These are phyloP conservation scores for Ceramica pisi DNA, from an alignment of 2,888 invertebrate genomes.

Conservation along the genomic window DNA sequence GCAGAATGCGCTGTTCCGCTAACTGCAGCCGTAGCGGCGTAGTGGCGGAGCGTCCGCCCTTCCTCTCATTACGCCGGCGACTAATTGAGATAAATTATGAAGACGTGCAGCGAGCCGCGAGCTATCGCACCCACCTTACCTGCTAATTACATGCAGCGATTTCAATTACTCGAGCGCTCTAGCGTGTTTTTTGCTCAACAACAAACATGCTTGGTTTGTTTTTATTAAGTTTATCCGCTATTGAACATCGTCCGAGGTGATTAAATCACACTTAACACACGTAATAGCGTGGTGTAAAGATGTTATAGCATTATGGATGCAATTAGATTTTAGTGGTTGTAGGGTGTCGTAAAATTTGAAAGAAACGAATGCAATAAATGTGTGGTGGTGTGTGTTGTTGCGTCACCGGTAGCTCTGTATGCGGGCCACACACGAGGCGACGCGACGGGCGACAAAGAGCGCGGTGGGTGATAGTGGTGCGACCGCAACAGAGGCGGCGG, in stretches of 20 bases:
- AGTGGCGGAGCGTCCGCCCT: conserved; percentile 77
- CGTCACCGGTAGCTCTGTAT: conserved; percentile 65
- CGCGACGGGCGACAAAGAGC: conserved; percentile 60
- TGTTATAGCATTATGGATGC: conserved; percentile 73
- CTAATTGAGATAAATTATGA: conserved; percentile 90
- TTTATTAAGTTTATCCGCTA: conserved; percentile 73
- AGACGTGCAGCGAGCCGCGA: conserved; percentile 85
- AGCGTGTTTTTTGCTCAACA: conserved; percentile 71
- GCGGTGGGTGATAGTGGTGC: conserved; percentile 64
- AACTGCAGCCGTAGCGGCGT: conserved; percentile 68
- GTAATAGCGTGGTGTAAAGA: conserved; percentile 71
- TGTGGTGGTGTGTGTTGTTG: conserved; percentile 59
- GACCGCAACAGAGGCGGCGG: conserved; percentile 77
- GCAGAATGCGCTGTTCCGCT: conserved; percentile 66
- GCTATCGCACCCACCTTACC: conserved; percentile 83
- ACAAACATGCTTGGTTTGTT: conserved; percentile 71
- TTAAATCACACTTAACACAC: conserved; percentile 77
- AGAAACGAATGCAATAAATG: conserved; percentile 75
- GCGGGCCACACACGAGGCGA: conserved; percentile 76
- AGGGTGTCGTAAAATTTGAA: conserved; percentile 75
- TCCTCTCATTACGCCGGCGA: conserved; percentile 86
- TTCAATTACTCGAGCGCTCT: conserved; percentile 82
- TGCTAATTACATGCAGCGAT: conserved; percentile 88
- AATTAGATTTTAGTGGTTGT: conserved; percentile 79
- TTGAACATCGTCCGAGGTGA: conserved; percentile 71